Conservation (phyloP, 2,797 vertebrate genomes). For the Naso thynnoides region DNA sequence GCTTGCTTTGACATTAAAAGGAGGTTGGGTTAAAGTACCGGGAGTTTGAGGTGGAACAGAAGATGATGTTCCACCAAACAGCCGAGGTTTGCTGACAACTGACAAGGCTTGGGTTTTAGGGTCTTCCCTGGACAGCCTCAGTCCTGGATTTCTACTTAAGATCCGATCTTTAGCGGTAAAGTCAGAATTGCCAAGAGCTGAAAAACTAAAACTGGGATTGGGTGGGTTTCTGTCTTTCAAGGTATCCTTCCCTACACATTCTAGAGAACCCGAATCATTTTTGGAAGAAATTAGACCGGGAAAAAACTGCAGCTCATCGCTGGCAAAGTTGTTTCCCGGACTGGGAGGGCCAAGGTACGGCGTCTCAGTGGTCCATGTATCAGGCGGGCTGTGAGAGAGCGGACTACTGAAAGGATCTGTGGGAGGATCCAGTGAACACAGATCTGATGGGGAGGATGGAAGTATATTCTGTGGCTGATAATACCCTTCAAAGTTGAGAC, state of each 20-base stretch:
- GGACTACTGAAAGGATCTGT: constrained; percentile 87
- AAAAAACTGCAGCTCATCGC: constrained; percentile 84
- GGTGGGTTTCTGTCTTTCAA: constrained; percentile 74
- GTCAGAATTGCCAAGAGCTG: constrained; percentile 62
- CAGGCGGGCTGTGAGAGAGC: constrained; percentile 86
- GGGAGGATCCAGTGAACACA: constrained; percentile 84
- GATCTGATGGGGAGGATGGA: constrained; percentile 82
- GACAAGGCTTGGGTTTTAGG: constrained; percentile 53
- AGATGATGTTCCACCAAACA: constrained; percentile 39
- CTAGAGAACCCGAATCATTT: constrained; percentile 72
- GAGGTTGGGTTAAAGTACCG: constrained; percentile 51
- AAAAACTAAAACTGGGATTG: constrained; percentile 67
- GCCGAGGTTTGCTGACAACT: constrained; percentile 56
- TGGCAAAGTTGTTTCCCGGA: constrained; percentile 83
- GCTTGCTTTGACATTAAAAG: constrained; percentile 59
- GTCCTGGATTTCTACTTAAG: constrained; percentile 65
- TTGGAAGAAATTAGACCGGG: constrained; percentile 80
- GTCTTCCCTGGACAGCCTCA: constrained; percentile 76
- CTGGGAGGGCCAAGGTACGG: constrained; percentile 87
- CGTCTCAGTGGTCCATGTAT: constrained; percentile 85
- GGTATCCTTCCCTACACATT: constrained; percentile 69
- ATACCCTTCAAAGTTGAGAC: constrained; percentile 86
- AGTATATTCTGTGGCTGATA: constrained; percentile 85
- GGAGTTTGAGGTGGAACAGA: constrained; percentile 66
- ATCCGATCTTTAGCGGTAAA: constrained; percentile 68